Percentiles rank a stretch among this genome's conserved stretches.
Evolutionary conservation across 2,888 invertebrate genomes (phyloP).

Genomic region (Pristionchus fissidentatus): DNA sequence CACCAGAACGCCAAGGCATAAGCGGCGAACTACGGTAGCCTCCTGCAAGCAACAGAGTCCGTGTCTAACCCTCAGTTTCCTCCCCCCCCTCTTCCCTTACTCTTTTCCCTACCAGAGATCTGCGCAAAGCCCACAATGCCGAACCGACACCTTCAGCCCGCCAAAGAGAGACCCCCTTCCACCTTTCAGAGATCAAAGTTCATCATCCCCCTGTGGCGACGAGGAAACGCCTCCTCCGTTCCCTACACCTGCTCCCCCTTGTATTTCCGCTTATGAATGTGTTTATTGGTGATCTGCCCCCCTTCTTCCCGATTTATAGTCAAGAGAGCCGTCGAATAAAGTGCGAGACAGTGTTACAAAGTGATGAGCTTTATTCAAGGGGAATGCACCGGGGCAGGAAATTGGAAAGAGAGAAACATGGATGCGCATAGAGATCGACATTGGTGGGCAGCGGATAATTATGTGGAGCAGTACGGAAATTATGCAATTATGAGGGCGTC

Average conservation of each 20-base stretch:
- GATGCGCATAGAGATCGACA: too few species aligned
- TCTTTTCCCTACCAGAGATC: neutral
- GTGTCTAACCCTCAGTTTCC: constrained; percentile 16
- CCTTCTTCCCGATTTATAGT: too few species aligned
- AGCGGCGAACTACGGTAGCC: neutral
- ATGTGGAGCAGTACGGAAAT: neutral
- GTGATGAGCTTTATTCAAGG: constrained; percentile 12
- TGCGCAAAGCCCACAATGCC: neutral
- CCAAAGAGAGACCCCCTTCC: neutral
- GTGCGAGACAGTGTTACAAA: constrained; percentile 6
- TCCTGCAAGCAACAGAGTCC: too few species aligned
- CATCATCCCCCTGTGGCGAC: neutral
- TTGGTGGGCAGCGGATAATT: too few species aligned
- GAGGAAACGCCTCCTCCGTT: neutral
- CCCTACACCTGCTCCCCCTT: neutral
- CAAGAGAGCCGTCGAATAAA: constrained; percentile 24
- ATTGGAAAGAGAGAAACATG: neutral
- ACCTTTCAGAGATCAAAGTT: neutral
- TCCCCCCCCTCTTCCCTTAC: neutral
- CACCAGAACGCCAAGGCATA: constrained; percentile 2
- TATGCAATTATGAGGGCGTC: constrained; percentile 30
- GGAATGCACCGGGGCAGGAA: neutral
- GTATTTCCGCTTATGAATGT: too few species aligned
- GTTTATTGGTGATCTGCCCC: too few species aligned
- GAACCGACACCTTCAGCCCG: too few species aligned